Evolutionary conservation across 2,888 invertebrate genomes (phyloP), one percentile per base, ranked within the genome.

Genomic region (Heterodera filipjevi): DNA sequence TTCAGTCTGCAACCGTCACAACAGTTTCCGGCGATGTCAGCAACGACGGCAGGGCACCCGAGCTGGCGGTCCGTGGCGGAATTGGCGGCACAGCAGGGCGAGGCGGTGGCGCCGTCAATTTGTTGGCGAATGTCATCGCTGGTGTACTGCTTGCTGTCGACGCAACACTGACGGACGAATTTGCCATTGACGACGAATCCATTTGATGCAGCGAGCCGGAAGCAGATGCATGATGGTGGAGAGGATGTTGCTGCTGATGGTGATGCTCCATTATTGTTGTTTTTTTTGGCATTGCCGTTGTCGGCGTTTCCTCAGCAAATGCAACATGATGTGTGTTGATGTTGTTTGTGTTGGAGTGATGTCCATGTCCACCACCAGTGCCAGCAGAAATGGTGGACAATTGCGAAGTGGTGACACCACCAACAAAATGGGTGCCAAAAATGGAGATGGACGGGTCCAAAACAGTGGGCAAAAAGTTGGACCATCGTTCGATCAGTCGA

Each of bases 401-500:
- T 12, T 39, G 39, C 39, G 39, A 39, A 19, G 33, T 59, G 30
- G 32, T 66, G 46, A 66, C 64, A 19, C 14, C 46, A 44, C 32
- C 10, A 27, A n/a, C 59, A 59, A 16, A 32, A 46, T 71, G 66
- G 35, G 86, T 86, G 73, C 88, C 89, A 81, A 90, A 87, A 72
- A 90, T 88, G 79, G 90, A 90, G n/a, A 90, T 84, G 2, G 89
- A 85, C 14, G 90, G 90, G 80, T 91, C 91, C 19, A 91, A 89
- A 66, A 90, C 89, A 14, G 94, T 93, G 0, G 97, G 98, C 32
- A 99, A 91, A 91, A 94, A 97, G 82, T 95, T 95, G 0, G 96
- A 94, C 99, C 99, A 99, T 87, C 93, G 93, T 90, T 98, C 96
- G 0, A 99, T 95, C 32, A 99, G 91, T 0, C 93, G 92, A 90